Percentiles rank a stretch among this genome's conserved stretches.
Conservation (phyloP, 2,888 invertebrate species). For the Hipparchia sbordonii region DNA sequence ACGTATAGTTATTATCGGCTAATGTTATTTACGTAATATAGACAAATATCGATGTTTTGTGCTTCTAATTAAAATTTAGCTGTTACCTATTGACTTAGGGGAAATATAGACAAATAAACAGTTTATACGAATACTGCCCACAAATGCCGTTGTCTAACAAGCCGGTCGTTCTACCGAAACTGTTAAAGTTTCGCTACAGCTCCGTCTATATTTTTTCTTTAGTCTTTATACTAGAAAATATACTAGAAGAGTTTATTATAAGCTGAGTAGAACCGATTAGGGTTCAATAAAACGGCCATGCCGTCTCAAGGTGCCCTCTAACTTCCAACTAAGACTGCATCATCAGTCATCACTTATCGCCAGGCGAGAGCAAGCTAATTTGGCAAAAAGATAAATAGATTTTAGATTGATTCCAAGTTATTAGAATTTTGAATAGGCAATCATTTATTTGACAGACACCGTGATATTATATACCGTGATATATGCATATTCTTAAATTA, state of each 20-base stretch:
- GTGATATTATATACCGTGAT: background rate
- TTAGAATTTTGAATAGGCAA: background rate
- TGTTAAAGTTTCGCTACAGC: background rate
- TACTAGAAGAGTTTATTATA: no score
- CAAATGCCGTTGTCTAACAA: background rate
- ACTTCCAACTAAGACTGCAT: no score
- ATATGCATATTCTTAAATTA: background rate
- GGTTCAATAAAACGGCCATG: no score
- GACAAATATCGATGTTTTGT: background rate
- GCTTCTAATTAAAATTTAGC: background rate
- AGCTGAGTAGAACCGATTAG: no score
- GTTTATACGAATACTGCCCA: background rate
- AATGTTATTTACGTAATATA: background rate
- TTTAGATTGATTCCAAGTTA: background rate
- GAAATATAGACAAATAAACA: background rate
- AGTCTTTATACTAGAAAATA: background rate
- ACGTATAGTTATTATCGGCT: no score
- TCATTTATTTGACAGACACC: background rate
- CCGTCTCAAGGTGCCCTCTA: no score
- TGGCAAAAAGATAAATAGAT: background rate
- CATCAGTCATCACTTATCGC: no score
- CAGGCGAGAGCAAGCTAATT: no score
- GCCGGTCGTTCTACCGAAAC: background rate
- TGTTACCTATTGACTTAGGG: background rate
- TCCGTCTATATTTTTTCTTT: constrained; percentile 4